Evolutionary conservation across 2,888 invertebrate genomes (phyloP).

Genomic region (Arrhopalites spinosus): DNA sequence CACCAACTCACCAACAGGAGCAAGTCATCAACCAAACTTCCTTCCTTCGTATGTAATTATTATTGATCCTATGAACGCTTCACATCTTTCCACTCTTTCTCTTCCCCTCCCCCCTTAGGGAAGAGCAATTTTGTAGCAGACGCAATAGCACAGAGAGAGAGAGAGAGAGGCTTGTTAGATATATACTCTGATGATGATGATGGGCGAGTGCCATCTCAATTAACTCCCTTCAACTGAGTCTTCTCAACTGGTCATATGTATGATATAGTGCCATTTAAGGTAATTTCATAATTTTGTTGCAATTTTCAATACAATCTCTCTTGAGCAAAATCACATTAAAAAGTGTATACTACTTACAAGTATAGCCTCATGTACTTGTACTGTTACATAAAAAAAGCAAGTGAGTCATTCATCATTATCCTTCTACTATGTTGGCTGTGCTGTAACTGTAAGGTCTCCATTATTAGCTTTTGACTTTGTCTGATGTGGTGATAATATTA

Average conservation of each 20-base stretch:
- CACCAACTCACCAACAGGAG: conserved; percentile 30
- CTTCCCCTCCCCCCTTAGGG: not conserved
- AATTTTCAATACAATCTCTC: no score
- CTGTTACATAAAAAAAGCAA: no score
- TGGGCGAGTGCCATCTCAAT: conserved; percentile 4
- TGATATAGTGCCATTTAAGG: no score
- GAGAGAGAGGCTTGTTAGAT: not conserved
- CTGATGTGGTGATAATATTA: no score
- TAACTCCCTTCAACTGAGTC: conserved; percentile 1
- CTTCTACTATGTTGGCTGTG: no score
- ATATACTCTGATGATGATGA: not conserved
- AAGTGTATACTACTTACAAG: no score
- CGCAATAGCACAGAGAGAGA: not conserved
- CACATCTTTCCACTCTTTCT: not conserved
- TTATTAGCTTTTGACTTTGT: no score
- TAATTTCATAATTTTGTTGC: no score
- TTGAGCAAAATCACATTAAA: no score
- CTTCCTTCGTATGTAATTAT: conserved; percentile 32
- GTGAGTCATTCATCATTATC: no score
- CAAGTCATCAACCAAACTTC: conserved; percentile 43
- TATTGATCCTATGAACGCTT: conserved; percentile 15
- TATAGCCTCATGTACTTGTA: no score
- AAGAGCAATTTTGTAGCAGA: not conserved
- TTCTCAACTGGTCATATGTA: not conserved
- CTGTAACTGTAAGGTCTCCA: no score